Percentiles rank a stretch among this genome's conserved stretches.
These are phyloP conservation scores for Fratercula arctica DNA, from an alignment of 2,797 vertebrate genomes.

Conservation along the genomic window DNA sequence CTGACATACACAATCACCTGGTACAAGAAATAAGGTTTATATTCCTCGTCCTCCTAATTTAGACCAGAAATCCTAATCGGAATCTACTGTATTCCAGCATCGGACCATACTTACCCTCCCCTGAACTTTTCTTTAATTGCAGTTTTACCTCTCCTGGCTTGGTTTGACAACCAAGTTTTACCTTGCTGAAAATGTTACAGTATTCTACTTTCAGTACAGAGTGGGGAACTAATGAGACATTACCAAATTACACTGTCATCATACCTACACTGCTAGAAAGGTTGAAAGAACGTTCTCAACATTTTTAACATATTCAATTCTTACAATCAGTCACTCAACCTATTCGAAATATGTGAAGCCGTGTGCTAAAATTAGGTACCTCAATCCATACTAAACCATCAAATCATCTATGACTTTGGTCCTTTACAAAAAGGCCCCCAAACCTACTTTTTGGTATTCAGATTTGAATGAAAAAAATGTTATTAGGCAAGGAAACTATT, in stretches of 20 bases:
- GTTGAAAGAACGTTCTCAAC: neutral
- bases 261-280: neutral
- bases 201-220: neutral
- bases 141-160: neutral
- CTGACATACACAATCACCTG: neutral
- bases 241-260: neutral
- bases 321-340: neutral
- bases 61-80: neutral
- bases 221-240: neutral
- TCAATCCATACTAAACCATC: neutral
- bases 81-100: neutral
- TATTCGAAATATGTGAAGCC: neutral
- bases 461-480: neutral
- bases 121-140: neutral
- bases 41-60: neutral
- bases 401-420: neutral
- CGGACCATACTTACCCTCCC: accelerated
- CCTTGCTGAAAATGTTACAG: neutral
- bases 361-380: neutral
- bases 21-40: neutral
- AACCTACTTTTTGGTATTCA: neutral
- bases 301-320: neutral
- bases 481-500: neutral
- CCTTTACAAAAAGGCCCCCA: neutral
- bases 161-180: neutral